A percentile compares a stretch with the other conserved stretches of the same genome.
These are phyloP conservation scores for Oxycera nigricornis DNA, from an alignment of 2,888 invertebrate species.

Conservation along the genomic window DNA sequence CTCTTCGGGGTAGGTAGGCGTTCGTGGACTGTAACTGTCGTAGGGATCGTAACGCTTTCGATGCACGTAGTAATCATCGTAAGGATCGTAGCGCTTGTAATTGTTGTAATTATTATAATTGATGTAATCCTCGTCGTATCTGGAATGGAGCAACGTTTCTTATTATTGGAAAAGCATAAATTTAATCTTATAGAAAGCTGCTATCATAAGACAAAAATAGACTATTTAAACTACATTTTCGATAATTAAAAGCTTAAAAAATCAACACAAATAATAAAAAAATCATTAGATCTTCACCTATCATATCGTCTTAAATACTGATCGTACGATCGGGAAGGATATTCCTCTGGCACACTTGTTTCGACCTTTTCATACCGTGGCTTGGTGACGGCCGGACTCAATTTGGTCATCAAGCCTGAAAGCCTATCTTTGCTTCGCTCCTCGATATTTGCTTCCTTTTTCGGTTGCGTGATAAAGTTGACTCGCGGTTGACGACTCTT, in stretches of 20 bases:
- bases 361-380: constrained; percentile 47
- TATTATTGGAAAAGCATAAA: not conserved
- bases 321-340: constrained; percentile 59
- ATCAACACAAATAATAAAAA: too few relatives aligned
- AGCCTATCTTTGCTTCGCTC: constrained; percentile 35
- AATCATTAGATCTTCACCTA: constrained; percentile 52
- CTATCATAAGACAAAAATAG: too few relatives aligned
- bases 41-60: constrained; percentile 59
- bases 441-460: constrained; percentile 52
- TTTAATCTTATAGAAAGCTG: not conserved
- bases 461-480: constrained; percentile 72
- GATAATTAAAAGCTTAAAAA: too few relatives aligned
- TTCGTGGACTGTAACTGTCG: constrained; percentile 58
- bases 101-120: constrained; percentile 55
- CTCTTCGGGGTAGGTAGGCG: constrained; percentile 58
- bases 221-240: too few relatives aligned
- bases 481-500: constrained; percentile 70
- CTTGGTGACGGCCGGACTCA: constrained; percentile 47
- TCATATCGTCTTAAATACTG: constrained; percentile 60
- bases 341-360: constrained; percentile 51
- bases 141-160: constrained; percentile 10
- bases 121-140: constrained; percentile 25
- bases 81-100: constrained; percentile 58
- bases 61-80: constrained; percentile 58
- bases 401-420: constrained; percentile 32